Evolutionary conservation across 2,888 invertebrate species (phyloP).

Genomic region (Hipparchia semele): DNA sequence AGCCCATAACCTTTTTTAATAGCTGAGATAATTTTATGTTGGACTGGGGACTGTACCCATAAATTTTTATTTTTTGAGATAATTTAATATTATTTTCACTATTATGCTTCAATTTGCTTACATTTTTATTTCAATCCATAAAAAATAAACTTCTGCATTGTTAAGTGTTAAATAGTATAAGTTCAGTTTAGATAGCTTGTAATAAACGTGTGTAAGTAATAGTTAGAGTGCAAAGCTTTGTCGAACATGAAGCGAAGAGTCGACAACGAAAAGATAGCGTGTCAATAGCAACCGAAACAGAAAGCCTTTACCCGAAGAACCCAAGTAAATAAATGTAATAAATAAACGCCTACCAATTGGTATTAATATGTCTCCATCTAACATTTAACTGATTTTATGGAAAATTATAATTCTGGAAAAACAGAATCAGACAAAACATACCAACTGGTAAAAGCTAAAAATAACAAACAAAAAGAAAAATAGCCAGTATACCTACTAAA

Average conservation of each 20-base stretch:
- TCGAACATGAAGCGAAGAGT: constrained; percentile 26
- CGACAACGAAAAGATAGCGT: constrained; percentile 29
- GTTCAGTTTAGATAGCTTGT: neutral
- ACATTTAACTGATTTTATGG: neutral
- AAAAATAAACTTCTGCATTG: neutral
- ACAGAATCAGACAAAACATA: neutral
- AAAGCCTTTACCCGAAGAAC: constrained; percentile 49
- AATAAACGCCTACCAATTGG: constrained; percentile 10
- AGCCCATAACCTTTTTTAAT: too few species aligned
- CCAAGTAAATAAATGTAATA: constrained; percentile 37
- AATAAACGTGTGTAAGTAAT: neutral
- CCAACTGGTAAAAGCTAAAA: constrained; percentile 5
- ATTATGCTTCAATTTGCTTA: too few species aligned
- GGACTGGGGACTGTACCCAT: too few species aligned
- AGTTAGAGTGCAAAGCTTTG: constrained; percentile 24
- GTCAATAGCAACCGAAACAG: constrained; percentile 36
- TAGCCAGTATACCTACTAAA: neutral
- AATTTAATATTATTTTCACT: too few species aligned
- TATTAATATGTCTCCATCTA: neutral
- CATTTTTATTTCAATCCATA: too few species aligned
- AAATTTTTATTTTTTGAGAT: too few species aligned
- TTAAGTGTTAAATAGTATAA: neutral
- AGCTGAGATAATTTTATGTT: too few species aligned
- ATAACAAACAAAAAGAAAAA: neutral
- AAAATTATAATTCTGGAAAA: neutral